Conservation (phyloP, 2,113 vertebrate genomes). For the Erinaceus europaeus region DNA sequence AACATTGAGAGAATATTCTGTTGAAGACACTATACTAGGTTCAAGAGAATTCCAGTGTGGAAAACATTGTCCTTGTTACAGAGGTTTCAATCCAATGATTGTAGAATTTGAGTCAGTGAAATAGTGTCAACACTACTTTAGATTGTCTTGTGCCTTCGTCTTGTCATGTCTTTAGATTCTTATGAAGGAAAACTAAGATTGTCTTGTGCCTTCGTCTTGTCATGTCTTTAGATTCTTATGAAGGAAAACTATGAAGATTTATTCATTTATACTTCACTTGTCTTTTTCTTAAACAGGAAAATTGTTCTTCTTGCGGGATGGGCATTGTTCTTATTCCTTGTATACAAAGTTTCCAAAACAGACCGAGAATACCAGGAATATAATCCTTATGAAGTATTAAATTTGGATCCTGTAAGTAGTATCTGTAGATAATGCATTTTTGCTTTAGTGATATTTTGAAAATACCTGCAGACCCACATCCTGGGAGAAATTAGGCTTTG, state of each 20-base stretch:
- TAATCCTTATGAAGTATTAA: slow-evolving; percentile 97
- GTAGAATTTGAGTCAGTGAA: slow-evolving; percentile 16
- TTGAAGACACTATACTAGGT: not conserved
- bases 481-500: slow-evolving; percentile 32
- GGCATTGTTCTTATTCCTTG: slow-evolving; percentile 96
- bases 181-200: slow-evolving; percentile 27
- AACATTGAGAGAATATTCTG: slow-evolving; percentile 17
- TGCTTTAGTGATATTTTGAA: slow-evolving; percentile 15
- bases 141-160: slow-evolving; percentile 29
- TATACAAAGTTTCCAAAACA: slow-evolving; percentile 98
- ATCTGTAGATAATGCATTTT: slow-evolving; percentile 23
- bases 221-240: slow-evolving; percentile 16
- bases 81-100: not conserved
- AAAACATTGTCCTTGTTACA: not conserved
- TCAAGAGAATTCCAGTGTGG: slow-evolving; percentile 11
- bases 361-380: slow-evolving; percentile 99
- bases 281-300: slow-evolving; percentile 88
- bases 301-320: slow-evolving; percentile 94
- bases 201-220: slow-evolving; percentile 38
- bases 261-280: slow-evolving; percentile 48
- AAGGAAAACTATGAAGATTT: not conserved
- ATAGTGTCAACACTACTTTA: not conserved
- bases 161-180: slow-evolving; percentile 11
- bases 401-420: slow-evolving; percentile 94
- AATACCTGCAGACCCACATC: not conserved